Conservation (phyloP, 2,797 vertebrate genomes). For the Acipenser oxyrinchus region DNA sequence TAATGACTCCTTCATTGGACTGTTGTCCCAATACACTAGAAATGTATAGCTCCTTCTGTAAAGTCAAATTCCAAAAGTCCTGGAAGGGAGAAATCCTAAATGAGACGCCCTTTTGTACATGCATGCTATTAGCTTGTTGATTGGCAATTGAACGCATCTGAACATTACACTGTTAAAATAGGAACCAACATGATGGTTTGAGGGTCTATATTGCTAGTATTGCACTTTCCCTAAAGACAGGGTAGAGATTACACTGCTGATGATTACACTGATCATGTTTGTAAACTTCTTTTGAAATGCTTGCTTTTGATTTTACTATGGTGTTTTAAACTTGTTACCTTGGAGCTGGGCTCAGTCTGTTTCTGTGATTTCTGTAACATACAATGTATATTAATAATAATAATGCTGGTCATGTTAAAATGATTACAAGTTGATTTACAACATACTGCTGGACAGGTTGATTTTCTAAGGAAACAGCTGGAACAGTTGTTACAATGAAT, state of each 20-base stretch:
- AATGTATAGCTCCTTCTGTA: not conserved
- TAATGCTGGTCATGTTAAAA: conserved; percentile 68
- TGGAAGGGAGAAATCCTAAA: conserved; percentile 8
- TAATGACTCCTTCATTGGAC: no score
- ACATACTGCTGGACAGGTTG: conserved; percentile 72
- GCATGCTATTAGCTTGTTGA: conserved; percentile 12
- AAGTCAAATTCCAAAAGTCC: conserved; percentile 15
- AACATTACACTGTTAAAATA: not conserved
- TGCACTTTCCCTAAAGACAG: conserved; percentile 13
- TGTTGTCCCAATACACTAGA: no score
- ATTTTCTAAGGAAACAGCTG: conserved; percentile 31
- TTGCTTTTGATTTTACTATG: conserved; percentile 23
- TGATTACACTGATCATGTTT: conserved; percentile 22
- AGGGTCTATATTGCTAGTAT: conserved; percentile 24
- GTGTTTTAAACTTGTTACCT: conserved; percentile 22
- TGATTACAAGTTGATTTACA: conserved; percentile 31
- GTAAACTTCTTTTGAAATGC: conserved; percentile 27
- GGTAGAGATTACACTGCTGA: no score
- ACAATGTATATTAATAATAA: conserved; percentile 35
- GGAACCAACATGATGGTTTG: conserved; percentile 3
- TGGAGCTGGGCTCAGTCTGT: conserved; percentile 60
- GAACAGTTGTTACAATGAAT: conserved; percentile 21
- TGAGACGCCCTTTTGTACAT: conserved; percentile 8
- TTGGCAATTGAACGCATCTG: not conserved
- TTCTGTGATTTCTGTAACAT: not conserved